Percentiles rank a stretch among this genome's conserved stretches.
phyloP scores from a whole-genome alignment of 2,888 invertebrate species.

The Megastigmus dorsalis region DNA sequence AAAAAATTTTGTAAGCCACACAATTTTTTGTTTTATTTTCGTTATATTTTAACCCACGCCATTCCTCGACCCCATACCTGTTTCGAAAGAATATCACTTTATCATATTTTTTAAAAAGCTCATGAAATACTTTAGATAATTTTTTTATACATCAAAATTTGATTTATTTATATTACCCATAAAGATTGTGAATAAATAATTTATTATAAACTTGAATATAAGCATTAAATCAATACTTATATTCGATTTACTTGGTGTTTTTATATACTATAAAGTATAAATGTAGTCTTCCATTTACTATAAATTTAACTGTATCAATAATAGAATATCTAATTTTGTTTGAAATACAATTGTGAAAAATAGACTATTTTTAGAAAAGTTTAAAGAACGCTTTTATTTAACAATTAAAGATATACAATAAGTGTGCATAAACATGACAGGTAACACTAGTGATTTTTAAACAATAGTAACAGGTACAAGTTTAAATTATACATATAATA shows the following conservation, averaged over 20 bases:
- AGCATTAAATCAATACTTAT: not conserved
- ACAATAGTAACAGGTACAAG: not conserved
- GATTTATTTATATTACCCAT: not conserved
- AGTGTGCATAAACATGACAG: not conserved
- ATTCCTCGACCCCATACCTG: not conserved
- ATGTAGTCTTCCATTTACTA: too few species aligned
- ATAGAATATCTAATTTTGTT: too few species aligned
- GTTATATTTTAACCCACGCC: constrained; percentile 20
- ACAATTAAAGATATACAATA: not conserved
- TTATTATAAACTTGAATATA: not conserved
- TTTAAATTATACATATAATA: not conserved
- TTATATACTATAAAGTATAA: not conserved
- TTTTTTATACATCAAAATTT: constrained; percentile 6
- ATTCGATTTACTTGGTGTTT: not conserved
- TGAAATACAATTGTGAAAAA: too few species aligned
- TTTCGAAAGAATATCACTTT: not conserved
- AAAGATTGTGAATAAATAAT: too few species aligned
- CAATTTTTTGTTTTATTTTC: constrained; percentile 16
- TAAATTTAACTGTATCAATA: too few species aligned
- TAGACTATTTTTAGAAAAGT: not conserved
- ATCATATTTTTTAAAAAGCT: not conserved
- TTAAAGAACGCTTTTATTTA: constrained; percentile 10
- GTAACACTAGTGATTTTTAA: too few species aligned
- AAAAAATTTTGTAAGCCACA: constrained; percentile 66
- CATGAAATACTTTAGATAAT: not conserved